These are phyloP conservation scores for Nannobrachium achirus DNA, from an alignment of 2,113 vertebrate species.

Conservation along the genomic window DNA sequence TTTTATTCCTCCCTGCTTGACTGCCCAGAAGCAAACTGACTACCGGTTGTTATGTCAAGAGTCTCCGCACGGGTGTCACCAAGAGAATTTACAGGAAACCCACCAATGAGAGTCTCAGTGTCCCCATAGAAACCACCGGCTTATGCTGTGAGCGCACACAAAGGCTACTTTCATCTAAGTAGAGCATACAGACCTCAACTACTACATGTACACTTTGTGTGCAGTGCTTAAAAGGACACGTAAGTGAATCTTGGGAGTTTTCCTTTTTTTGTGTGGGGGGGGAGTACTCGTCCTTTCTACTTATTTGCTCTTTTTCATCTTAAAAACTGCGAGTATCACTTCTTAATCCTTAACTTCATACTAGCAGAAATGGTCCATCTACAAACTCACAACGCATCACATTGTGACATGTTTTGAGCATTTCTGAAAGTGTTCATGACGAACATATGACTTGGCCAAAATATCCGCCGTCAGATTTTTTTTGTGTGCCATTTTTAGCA, in stretches of 20 bases:
- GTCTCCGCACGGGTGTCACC: slow-evolving; percentile 68
- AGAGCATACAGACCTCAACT: slow-evolving; percentile 36
- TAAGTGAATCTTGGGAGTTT: neutral
- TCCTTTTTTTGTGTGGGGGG: neutral
- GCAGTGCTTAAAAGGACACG: slow-evolving; percentile 1
- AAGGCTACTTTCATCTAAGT: slow-evolving; percentile 63
- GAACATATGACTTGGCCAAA: neutral
- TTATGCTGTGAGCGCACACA: slow-evolving; percentile 46
- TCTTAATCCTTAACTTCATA: too few species aligned
- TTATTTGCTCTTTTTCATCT: too few species aligned
- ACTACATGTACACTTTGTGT: slow-evolving; percentile 26
- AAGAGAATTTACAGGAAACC: slow-evolving; percentile 79
- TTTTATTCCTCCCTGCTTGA: slow-evolving; percentile 70
- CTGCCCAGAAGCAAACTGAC: slow-evolving; percentile 75
- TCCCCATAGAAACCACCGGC: slow-evolving; percentile 75
- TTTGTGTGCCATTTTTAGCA: neutral
- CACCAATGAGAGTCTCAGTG: slow-evolving; percentile 64
- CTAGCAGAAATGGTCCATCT: too few species aligned
- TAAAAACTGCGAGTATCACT: too few species aligned
- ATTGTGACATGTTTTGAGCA: too few species aligned
- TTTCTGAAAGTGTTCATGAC: too few species aligned
- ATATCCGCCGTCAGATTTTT: neutral
- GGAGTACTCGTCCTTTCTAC: too few species aligned
- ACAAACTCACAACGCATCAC: too few species aligned
- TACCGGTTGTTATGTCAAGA: slow-evolving; percentile 79